A percentile compares a stretch with the other conserved stretches of the same genome.
Evolutionary conservation across 1,140 invertebrate species (phyloP).

Genomic region (Nasonia vitripennis): DNA sequence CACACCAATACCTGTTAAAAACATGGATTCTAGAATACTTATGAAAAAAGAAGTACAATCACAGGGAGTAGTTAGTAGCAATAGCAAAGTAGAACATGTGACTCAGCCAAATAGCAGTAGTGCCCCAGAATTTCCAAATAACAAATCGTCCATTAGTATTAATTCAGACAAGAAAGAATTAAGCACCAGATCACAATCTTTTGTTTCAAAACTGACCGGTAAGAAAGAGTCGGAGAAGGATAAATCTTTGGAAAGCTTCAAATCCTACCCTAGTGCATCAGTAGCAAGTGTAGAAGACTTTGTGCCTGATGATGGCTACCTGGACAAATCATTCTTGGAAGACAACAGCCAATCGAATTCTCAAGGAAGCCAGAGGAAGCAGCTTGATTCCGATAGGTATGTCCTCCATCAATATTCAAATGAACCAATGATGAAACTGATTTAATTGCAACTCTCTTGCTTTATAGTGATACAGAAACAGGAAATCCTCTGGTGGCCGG

Average conservation of each 20-base stretch:
- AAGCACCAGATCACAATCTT: conserved; percentile 60
- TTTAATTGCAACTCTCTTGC: conserved; percentile 1
- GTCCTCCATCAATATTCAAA: background rate
- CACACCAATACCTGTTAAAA: conserved; percentile 72
- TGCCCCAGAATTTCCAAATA: conserved; percentile 31
- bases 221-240: conserved; percentile 54
- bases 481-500: conserved; percentile 91
- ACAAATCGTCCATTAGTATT: conserved; percentile 43
- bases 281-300: conserved; percentile 88
- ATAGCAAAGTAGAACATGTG: conserved; percentile 23
- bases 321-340: conserved; percentile 90
- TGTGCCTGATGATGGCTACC: conserved; percentile 85
- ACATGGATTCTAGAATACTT: conserved; percentile 60
- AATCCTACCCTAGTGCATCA: conserved; percentile 55
- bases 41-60: conserved; percentile 61
- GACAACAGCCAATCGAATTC: conserved; percentile 77
- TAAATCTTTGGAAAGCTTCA: conserved; percentile 54
- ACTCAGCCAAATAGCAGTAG: conserved; percentile 28
- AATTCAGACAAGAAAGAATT: conserved; percentile 60
- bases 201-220: conserved; percentile 66
- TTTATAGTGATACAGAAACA: conserved; percentile 83
- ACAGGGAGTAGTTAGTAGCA: background rate
- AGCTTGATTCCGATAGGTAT: conserved; percentile 80
- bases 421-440: background rate
- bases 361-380: conserved; percentile 72